phyloP scores from a whole-genome alignment of 1,140 invertebrate genomes.

The Meloidogyne exigua region DNA sequence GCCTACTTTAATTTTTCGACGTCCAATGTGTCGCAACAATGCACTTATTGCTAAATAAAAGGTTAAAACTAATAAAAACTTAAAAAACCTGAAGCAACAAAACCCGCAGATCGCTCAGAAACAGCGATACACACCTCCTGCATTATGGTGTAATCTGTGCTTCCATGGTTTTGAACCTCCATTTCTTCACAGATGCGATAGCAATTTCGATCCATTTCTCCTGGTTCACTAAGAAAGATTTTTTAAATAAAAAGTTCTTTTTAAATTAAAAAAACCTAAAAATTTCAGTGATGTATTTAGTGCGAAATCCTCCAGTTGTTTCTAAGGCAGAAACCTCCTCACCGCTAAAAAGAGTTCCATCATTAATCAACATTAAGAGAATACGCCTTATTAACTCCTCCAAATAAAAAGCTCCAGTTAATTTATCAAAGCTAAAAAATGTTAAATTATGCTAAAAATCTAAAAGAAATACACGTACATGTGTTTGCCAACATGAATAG shows the following conservation, averaged over 20 bases:
- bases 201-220: slow-evolving; percentile 55
- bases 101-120: slow-evolving; percentile 54
- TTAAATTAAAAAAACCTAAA: slow-evolving; percentile 42
- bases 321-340: slow-evolving; percentile 54
- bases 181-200: slow-evolving; percentile 63
- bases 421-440: slow-evolving; percentile 58
- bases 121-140: slow-evolving; percentile 59
- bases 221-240: slow-evolving; percentile 52
- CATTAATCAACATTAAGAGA: slow-evolving; percentile 54
- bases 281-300: slow-evolving; percentile 63
- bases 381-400: slow-evolving; percentile 61
- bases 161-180: slow-evolving; percentile 61
- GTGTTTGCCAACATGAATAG: slow-evolving; percentile 61
- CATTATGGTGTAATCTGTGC: slow-evolving; percentile 57
- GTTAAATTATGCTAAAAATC: not conserved
- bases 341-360: slow-evolving; percentile 57
- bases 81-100: slow-evolving; percentile 58
- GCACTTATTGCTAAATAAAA: slow-evolving; percentile 53
- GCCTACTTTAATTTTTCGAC: slow-evolving; percentile 54
- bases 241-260: not conserved
- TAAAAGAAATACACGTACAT: slow-evolving; percentile 43
- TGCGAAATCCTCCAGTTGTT: slow-evolving; percentile 56
- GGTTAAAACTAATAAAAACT: not conserved
- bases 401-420: slow-evolving; percentile 62
- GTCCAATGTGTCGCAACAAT: slow-evolving; percentile 56